Base-by-base conservation (phyloP, 2,888 invertebrate genomes). In the Acholoe squamosa region DNA sequence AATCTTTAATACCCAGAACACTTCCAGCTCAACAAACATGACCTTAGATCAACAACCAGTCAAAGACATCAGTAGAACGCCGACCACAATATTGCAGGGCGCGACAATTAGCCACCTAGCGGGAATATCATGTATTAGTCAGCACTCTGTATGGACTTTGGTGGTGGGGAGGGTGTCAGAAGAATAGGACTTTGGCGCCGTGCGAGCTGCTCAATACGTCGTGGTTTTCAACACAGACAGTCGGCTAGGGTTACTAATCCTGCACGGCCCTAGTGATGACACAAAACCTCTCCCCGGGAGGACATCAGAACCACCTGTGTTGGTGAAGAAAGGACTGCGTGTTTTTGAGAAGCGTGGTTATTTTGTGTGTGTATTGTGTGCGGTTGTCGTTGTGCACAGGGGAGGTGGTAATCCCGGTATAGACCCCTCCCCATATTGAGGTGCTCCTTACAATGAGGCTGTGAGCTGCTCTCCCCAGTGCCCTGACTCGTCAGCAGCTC, bases 31-130 rank as follows among this genome's bases (percentile, higher is more conserved):
- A 54, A 86, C 52, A 86, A 54, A 54, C 54, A 54, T n/a, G 86
- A 52, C 52, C 14, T 14, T 22, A 25, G 31, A 28, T 54, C 86
- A 28, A 22, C 25, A 16, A 56, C 33, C 86, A 86, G 28, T 86
- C 54, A 86, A 86, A 86, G 86, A 86, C 86, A 54, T 86, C 86
- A 86, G 28, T 86, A 14, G 86, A 22, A 25, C 86, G 7, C 52
- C 0, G 54, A 28, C 86, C 86, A 54, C 86, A 86, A 54, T 54
- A 33, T 86, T 31, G 16, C 10, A 10, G 10, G 31, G 1, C 0
- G 25, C 43, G 86, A 86, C 54, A 56, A 80, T 80, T 80, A 80
- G 34, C 34, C 80, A 80, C 80, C 80, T 80, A 80, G 33, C 80
- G 80, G 19, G 34, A 14, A 19, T 80, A 16, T 14, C 54, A 86